Evolutionary conservation across 2,113 vertebrate genomes (phyloP), one percentile per base, ranked within the genome.

Genomic region (Grammomys dolichurus): DNA sequence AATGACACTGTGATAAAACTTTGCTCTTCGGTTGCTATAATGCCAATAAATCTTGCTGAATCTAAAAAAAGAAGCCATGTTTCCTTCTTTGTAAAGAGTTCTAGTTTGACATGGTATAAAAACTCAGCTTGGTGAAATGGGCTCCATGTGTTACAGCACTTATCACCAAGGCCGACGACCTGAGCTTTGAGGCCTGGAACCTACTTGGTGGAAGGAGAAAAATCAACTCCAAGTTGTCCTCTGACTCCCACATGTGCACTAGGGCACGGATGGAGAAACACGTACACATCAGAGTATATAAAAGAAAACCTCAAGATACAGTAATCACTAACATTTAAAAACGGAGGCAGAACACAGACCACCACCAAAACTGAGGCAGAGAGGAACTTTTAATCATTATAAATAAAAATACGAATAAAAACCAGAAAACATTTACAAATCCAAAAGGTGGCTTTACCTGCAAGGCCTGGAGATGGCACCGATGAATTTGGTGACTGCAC

Each of bases 401-500:
- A 19, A 67, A 58, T 84, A 43, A 12, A 86, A 91, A 36, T 51
- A 28, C 9, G 80, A 14, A 1, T 63, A 48, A 90, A 95, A 94
- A 67, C 12, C 33, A 46, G 28, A 90, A 90, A 51, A 63, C 3
- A 51, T 9, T 67, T 67, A 5, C 63, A 93, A 5, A n/a, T 94
- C 5, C 90, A 89, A 28, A 85, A 2, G 70, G 2, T 13, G 7
- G 70, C 20, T 73, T 88, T 98, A 99, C 99, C 99, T 73, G 98
- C 96, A 63, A 98, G 98, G 70, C 98, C 99, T 76, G 99, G 99
- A 43, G 99, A 99, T 16, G 99, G 99, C 84, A 99, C 98, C 0
- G 99, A 99, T 81, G 99, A 99, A 91, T 99, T 99, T 58, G 99
- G 99, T 54, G 99, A 99, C 93, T 99, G 99, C 48, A 99, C 98